These are phyloP conservation scores for Rhagoletis pomonella DNA, from an alignment of 1,140 invertebrate genomes.

Conservation along the genomic window DNA sequence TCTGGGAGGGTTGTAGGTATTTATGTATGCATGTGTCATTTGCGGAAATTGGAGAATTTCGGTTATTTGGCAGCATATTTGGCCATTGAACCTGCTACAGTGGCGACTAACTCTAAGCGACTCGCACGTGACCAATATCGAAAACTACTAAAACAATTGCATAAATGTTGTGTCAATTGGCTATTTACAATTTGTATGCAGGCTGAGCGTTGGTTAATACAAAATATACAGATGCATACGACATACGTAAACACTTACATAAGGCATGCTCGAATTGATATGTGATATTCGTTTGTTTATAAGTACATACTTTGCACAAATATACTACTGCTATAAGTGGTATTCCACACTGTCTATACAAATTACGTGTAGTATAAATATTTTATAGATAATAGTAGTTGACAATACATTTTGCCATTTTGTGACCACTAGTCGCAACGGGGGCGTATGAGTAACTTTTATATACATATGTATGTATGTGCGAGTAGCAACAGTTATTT, in stretches of 20 bases:
- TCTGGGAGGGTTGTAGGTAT: too few relatives aligned
- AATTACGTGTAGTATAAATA: not conserved
- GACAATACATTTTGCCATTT: not conserved
- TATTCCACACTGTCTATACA: not conserved
- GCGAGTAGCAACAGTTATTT: not conserved
- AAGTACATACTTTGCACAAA: too few relatives aligned
- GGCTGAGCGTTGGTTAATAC: not conserved
- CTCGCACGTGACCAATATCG: slow-evolving; percentile 27
- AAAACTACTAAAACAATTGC: slow-evolving; percentile 35
- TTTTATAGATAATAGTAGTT: not conserved
- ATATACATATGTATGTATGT: too few relatives aligned
- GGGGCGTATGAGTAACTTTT: not conserved
- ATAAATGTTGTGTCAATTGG: slow-evolving; percentile 36
- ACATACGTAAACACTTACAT: not conserved
- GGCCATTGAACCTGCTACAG: not conserved
- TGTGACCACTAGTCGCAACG: not conserved
- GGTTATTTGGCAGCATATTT: not conserved
- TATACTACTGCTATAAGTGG: not conserved
- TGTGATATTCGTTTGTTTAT: too few relatives aligned
- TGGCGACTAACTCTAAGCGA: not conserved
- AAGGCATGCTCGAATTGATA: not conserved
- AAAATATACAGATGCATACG: not conserved
- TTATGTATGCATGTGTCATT: not conserved
- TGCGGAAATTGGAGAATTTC: slow-evolving; percentile 32
- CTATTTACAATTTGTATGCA: slow-evolving; percentile 42